phyloP scores from a whole-genome alignment of 1,140 invertebrate species.

The Bemisia tabaci region DNA sequence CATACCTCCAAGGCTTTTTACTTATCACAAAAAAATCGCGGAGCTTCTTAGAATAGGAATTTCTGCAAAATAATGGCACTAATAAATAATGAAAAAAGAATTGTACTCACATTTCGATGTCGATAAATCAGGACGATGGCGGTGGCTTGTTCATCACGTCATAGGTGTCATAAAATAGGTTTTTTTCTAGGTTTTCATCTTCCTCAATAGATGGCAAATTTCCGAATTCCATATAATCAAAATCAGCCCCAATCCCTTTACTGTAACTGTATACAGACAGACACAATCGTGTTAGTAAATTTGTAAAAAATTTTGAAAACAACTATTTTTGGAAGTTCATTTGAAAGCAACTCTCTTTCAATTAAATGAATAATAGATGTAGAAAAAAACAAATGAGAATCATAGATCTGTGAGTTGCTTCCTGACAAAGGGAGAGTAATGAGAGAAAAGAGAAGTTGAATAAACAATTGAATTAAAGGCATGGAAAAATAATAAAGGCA shows the following conservation, averaged over 20 bases:
- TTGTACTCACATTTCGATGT: not conserved
- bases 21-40: too few species aligned
- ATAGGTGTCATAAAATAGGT: not conserved
- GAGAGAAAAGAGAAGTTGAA: not conserved
- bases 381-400: not conserved
- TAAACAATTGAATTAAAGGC: not conserved
- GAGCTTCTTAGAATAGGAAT: too few species aligned
- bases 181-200: not conserved
- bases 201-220: not conserved
- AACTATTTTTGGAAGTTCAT: not conserved
- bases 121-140: not conserved
- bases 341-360: not conserved
- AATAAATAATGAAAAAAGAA: not conserved
- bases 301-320: not conserved
- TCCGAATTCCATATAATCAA: not conserved
- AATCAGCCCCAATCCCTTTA: not conserved
- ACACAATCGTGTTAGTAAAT: not conserved
- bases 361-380: not conserved
- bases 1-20: too few species aligned
- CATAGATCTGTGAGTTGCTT: too few species aligned
- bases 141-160: not conserved
- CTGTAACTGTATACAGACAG: not conserved
- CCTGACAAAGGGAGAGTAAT: too few species aligned
- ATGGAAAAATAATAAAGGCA: too few species aligned
- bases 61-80: too few species aligned